These are phyloP conservation scores for Panthera tigris DNA, from an alignment of 2,113 vertebrate species.

Conservation along the genomic window DNA sequence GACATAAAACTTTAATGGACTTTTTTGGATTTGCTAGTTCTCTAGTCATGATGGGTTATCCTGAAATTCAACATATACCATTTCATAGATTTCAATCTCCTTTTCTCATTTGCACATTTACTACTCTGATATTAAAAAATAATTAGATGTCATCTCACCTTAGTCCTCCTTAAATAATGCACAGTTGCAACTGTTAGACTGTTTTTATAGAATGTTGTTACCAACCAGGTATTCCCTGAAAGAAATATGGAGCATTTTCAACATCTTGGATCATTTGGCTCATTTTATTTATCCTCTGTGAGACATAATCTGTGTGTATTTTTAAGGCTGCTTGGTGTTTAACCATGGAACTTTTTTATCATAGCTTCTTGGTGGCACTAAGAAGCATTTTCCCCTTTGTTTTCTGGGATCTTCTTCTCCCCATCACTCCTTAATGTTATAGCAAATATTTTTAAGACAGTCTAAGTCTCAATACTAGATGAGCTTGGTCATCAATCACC, in stretches of 20 bases:
- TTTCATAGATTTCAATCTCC: constrained; percentile 56
- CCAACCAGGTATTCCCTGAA: constrained; percentile 42
- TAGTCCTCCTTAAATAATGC: constrained; percentile 25
- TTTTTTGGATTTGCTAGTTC: constrained; percentile 70
- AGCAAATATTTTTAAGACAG: constrained; percentile 38
- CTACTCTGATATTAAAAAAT: constrained; percentile 49
- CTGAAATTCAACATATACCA: constrained; percentile 26
- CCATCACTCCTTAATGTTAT: background rate
- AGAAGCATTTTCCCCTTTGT: constrained; percentile 37
- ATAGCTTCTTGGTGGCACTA: background rate
- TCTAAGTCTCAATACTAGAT: background rate
- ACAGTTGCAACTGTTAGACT: background rate
- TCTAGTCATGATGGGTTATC: constrained; percentile 61
- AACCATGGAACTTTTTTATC: constrained; percentile 17
- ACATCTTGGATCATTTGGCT: constrained; percentile 59
- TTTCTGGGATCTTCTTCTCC: background rate
- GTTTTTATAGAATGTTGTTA: constrained; percentile 39
- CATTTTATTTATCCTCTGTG: constrained; percentile 43
- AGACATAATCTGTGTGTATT: constrained; percentile 10
- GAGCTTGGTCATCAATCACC: background rate
- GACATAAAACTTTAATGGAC: constrained; percentile 75
- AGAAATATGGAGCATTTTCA: constrained; percentile 43
- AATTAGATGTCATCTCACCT: constrained; percentile 31
- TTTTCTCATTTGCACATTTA: constrained; percentile 58
- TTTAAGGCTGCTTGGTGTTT: constrained; percentile 8